Evolutionary conservation across 2,888 invertebrate species (phyloP).

Genomic region (Tridacna crocea): DNA sequence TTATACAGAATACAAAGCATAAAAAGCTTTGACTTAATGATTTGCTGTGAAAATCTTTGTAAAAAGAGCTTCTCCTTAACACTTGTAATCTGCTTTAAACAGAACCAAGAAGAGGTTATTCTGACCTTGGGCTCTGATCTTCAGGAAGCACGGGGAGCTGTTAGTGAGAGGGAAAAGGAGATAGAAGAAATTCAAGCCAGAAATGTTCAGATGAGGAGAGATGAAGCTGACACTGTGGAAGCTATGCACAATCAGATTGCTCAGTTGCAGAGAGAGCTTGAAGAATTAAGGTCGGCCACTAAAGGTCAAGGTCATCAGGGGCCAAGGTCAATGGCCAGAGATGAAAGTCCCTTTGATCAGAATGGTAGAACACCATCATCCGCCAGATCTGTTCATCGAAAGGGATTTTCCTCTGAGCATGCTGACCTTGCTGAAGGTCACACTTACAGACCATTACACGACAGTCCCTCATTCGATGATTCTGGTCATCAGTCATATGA

Average conservation of each 20-base stretch:
- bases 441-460: neutral
- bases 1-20: neutral
- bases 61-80: neutral
- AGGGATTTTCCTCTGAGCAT: neutral
- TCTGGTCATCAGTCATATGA: conserved; percentile 48
- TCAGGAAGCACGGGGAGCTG: conserved; percentile 31
- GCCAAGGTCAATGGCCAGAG: conserved; percentile 24
- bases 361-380: conserved; percentile 32
- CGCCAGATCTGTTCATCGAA: neutral
- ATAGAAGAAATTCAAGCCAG: conserved; percentile 59
- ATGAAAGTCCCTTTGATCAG: conserved; percentile 44
- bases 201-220: conserved; percentile 43
- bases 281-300: conserved; percentile 35
- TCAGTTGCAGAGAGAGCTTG: conserved; percentile 52
- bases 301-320: conserved; percentile 23
- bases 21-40: neutral
- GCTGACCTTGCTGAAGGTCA: neutral
- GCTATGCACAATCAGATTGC: conserved; percentile 53
- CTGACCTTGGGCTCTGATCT: conserved; percentile 53
- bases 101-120: conserved; percentile 57
- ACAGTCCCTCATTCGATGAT: conserved; percentile 30
- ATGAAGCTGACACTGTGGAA: conserved; percentile 55
- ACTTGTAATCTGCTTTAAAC: conserved; percentile 32
- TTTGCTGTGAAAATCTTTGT: conserved; percentile 17
- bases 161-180: conserved; percentile 53